phyloP scores from a whole-genome alignment of 2,113 vertebrate genomes.

The Galeopterus variegatus region DNA sequence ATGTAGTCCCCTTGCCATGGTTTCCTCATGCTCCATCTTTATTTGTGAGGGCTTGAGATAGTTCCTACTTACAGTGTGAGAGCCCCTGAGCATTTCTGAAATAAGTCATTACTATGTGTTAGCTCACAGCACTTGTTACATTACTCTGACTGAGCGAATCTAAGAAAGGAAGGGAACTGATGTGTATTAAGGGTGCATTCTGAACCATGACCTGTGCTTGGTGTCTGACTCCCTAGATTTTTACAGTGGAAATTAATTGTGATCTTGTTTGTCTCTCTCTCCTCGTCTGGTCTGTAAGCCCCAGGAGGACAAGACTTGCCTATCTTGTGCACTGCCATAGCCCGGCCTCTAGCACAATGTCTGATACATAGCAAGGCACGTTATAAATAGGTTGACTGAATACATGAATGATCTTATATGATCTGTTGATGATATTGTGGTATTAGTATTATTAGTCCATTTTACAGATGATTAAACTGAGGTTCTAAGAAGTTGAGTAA shows the following conservation, averaged over 20 bases:
- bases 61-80: not conserved
- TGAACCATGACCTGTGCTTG: not conserved
- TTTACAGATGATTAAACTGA: slow-evolving; percentile 37
- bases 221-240: not conserved
- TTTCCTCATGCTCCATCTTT: not conserved
- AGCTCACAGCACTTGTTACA: not conserved
- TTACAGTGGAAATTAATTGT: not conserved
- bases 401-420: not conserved
- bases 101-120: not conserved
- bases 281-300: not conserved
- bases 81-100: not conserved
- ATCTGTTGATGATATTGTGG: not conserved
- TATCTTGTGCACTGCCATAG: not conserved
- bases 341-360: not conserved
- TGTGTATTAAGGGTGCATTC: not conserved
- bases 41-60: not conserved
- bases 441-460: not conserved
- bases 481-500: not conserved
- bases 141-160: not conserved
- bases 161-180: not conserved
- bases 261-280: not conserved
- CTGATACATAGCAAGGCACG: not conserved
- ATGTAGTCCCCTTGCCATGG: not conserved
- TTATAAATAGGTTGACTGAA: not conserved
- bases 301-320: not conserved